Base-by-base conservation (phyloP, 1,140 invertebrate genomes). In the Anthonomus grandis region DNA sequence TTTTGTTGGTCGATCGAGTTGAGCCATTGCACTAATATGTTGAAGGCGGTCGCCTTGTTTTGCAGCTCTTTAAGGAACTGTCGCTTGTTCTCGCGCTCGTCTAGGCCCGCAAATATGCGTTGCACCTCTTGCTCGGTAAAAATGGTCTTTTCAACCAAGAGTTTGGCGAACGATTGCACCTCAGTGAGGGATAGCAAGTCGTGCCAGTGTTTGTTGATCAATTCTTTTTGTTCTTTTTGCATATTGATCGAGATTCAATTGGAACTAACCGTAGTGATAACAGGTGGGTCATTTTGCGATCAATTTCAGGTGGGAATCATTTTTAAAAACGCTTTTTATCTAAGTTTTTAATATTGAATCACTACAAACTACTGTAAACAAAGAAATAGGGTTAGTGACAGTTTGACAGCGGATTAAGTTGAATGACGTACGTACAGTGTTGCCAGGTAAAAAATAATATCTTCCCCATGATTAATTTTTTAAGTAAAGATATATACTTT, bases 1-100 rank as follows among this genome's bases (percentile, higher is more conserved):
- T 22, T 17, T 22, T 41, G n/a, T 25, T 60, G 42, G 13, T 50
- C 42, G 10, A 37, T 60, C n/a, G 44, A 45, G 8, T 10, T 50
- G 18, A 63, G 46, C 49, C 45, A 56, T 24, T 50, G 31, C 23
- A 60, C 13, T 4, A 63, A 44, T 1, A 23, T 5, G 27, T 52
- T 25, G 18, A 47, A 54, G 9, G 49, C 49, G 3, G 48, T 24
- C 10, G 57, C 47, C 44, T 63, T 63, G 31, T 59, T 46, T 10
- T 46, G 17, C 10, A 63, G 19, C 12, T 2, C 31, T 10, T 51
- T 48, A 21, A 63, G 55, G 50, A 63, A 63, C 18, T 39, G 17
- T n/a, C 46, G 22, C 34, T 60, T 63, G 17, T 63, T 63, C 4
- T 48, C 36, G 22, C 25, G 50, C 27, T 51, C 57, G 47, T 63